Evolutionary conservation across 2,113 vertebrate species (phyloP), one percentile per base, ranked within the genome.

Genomic region (Urocolius indicus): DNA sequence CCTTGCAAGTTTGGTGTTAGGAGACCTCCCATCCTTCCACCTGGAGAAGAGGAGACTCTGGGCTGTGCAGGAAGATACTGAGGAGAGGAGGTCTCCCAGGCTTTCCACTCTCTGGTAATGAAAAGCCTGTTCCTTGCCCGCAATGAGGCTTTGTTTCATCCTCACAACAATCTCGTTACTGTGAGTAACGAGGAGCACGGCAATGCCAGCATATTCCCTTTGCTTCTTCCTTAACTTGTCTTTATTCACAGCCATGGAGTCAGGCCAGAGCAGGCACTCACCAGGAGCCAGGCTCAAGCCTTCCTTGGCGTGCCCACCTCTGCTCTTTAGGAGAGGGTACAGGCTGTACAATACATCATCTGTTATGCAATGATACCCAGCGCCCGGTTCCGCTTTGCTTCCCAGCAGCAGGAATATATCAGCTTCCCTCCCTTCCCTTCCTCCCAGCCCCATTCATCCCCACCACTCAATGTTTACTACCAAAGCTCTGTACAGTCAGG

Each of bases 331-430:
- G 93, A 97, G 91, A 90, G 93, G 94, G 95, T 95, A 94, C 96
- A 97, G 91, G 78, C 93, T 97, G 95, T 97, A 95, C 93, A 91
- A 95, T 88, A 75, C 91, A 96, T 97, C 96, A 97, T 96, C 96
- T 95, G 96, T 96, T 95, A 95, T 94, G 96, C 91, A 97, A 95
- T 94, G 94, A 92, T 92, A 95, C 93, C 92, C 72, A 1, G 92
- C n/a, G 7, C 78, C 73, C 29, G 55, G 94, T 95, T 96, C 94
- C 65, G 71, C 77, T 94, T 95, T 75, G 94, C 93, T 91, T 94
- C 85, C 92, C 72, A 13, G 86, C 1, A 36, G 77, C 91, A 90
- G 86, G 93, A 94, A 93, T 85, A 87, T 75, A 93, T 91, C 77
- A 84, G 38, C 38, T 46, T 49, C 17, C n/a, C n/a, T 73, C 13